These are phyloP conservation scores for Gortyna flavago DNA, from an alignment of 2,888 invertebrate species.

Conservation along the genomic window DNA sequence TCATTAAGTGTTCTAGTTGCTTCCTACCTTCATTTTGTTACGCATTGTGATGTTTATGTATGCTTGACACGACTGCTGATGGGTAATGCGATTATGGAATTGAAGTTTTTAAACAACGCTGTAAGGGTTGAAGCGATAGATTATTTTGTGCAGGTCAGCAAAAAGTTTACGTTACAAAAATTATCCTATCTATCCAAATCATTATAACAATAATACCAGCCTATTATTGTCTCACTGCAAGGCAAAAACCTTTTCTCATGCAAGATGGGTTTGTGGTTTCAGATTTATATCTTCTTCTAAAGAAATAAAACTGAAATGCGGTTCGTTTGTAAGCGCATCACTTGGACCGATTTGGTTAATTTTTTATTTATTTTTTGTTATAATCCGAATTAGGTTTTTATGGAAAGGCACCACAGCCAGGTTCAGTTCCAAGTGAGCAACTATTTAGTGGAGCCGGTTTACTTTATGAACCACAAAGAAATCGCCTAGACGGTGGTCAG, in stretches of 20 bases:
- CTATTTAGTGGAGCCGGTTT: background rate
- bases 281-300: background rate
- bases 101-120: background rate
- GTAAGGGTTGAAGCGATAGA: background rate
- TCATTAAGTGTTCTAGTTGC: slow-evolving; percentile 67
- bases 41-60: slow-evolving; percentile 54
- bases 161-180: background rate
- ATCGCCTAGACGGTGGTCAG: background rate
- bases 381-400: no score
- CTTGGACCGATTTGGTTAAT: no score
- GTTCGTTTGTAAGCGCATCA: no score
- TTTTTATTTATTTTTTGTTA: no score
- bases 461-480: background rate
- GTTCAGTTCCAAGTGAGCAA: background rate
- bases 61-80: slow-evolving; percentile 46
- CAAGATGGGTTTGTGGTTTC: background rate
- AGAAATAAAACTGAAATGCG: no score
- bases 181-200: background rate
- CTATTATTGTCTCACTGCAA: background rate
- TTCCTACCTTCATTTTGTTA: slow-evolving; percentile 56
- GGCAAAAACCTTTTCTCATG: no score
- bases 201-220: background rate
- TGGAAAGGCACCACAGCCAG: background rate
- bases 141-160: background rate
- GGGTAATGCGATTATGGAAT: slow-evolving; percentile 8